These are phyloP conservation scores for Alectoris magna DNA, from an alignment of 2,797 vertebrate genomes.

Conservation along the genomic window DNA sequence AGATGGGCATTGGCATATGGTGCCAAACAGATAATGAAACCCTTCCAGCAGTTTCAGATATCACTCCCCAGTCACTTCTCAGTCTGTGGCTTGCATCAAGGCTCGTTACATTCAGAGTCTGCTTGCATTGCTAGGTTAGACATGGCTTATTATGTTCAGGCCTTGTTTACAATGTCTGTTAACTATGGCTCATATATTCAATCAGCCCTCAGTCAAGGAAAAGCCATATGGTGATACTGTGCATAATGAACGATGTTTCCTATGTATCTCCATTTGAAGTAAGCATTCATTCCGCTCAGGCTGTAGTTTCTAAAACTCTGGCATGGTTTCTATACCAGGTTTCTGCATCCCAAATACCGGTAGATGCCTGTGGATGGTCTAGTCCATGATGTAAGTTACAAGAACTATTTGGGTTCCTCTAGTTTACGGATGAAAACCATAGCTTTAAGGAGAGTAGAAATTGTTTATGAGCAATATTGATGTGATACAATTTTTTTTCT, in stretches of 20 bases:
- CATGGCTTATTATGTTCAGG: neutral
- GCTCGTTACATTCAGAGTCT: neutral
- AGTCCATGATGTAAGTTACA: neutral
- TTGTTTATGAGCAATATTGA: neutral
- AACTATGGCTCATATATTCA: neutral
- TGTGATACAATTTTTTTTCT: neutral
- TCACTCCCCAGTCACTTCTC: neutral
- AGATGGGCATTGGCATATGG: neutral
- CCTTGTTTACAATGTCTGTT: neutral
- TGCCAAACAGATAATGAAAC: neutral
- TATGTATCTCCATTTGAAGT: neutral
- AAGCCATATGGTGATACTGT: neutral
- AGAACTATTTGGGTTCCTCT: neutral
- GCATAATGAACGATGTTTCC: neutral
- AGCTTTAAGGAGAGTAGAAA: neutral
- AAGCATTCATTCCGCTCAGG: neutral
- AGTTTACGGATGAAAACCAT: neutral
- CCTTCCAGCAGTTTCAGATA: neutral
- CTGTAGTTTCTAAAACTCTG: neutral
- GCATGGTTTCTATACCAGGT: neutral
- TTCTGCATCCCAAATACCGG: neutral
- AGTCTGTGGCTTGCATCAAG: neutral
- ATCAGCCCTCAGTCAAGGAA: neutral
- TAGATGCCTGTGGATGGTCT: neutral
- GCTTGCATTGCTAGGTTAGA: neutral